phyloP scores from a whole-genome alignment of 2,888 invertebrate species.

The Folsomia candida region DNA sequence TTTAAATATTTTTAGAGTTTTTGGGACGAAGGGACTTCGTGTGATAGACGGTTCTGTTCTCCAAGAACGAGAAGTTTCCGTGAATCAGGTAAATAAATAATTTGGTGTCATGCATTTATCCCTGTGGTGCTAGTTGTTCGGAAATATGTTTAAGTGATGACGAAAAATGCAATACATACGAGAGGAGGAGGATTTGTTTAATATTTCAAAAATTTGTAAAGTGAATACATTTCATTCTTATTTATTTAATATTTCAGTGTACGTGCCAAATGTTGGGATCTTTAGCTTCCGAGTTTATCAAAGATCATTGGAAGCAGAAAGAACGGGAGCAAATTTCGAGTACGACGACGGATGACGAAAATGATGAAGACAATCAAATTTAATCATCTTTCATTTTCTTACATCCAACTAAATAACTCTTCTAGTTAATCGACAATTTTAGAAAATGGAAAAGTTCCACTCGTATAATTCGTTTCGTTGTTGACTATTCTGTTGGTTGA shows the following conservation, averaged over 20 bases:
- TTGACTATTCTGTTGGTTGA: not conserved
- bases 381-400: not conserved
- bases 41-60: slow-evolving; percentile 45
- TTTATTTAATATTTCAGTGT: too few species aligned
- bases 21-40: slow-evolving; percentile 39
- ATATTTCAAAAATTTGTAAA: too few species aligned
- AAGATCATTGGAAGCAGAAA: slow-evolving; percentile 39
- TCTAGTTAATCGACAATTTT: not conserved
- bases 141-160: too few species aligned
- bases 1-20: slow-evolving; percentile 27
- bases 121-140: too few species aligned
- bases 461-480: too few species aligned
- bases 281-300: slow-evolving; percentile 37
- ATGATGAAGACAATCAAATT: not conserved
- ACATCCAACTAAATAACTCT: not conserved
- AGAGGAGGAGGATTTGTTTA: too few species aligned
- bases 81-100: too few species aligned
- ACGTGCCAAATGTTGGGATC: slow-evolving; percentile 44
- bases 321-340: not conserved
- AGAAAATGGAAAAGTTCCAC: not conserved
- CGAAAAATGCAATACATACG: too few species aligned
- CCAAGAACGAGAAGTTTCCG: slow-evolving; percentile 41
- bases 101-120: too few species aligned
- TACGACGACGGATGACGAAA: not conserved
- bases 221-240: too few species aligned